A percentile compares a stretch with the other conserved stretches of the same genome.
phyloP scores from a whole-genome alignment of 2,113 vertebrate genomes.

The Tiliqua scincoides region DNA sequence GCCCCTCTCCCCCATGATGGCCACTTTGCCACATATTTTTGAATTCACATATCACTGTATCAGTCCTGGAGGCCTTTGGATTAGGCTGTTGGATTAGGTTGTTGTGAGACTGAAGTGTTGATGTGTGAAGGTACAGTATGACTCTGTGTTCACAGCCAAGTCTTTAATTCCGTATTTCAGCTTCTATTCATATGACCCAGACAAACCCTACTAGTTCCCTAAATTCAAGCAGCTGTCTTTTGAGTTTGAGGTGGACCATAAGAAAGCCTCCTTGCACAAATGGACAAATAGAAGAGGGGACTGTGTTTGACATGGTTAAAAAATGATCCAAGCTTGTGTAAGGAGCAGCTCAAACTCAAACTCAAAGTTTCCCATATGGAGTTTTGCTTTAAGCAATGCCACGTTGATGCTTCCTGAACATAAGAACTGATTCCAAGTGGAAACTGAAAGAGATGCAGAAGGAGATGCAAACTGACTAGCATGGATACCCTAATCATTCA shows the following conservation, averaged over 20 bases:
- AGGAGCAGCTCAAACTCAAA: neutral
- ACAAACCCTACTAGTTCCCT: neutral
- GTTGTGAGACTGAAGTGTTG: neutral
- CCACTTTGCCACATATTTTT: too few species aligned
- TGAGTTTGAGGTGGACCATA: neutral
- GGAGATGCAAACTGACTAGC: too few species aligned
- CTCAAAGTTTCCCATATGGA: too few species aligned
- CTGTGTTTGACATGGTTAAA: neutral
- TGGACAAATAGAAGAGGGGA: neutral
- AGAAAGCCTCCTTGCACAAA: neutral
- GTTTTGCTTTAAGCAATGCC: neutral
- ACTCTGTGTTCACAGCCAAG: neutral
- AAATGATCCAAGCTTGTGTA: neutral
- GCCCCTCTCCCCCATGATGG: too few species aligned
- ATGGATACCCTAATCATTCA: neutral
- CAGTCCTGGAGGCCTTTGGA: neutral
- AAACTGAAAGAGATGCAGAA: neutral
- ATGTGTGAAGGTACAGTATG: neutral
- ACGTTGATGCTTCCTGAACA: neutral
- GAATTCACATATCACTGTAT: neutral
- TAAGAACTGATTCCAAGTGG: neutral
- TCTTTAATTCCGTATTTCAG: neutral
- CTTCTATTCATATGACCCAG: neutral
- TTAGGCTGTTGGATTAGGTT: neutral
- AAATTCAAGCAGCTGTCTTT: neutral